phyloP scores from a whole-genome alignment of 2,113 vertebrate genomes.

The Lamprotornis superbus region DNA sequence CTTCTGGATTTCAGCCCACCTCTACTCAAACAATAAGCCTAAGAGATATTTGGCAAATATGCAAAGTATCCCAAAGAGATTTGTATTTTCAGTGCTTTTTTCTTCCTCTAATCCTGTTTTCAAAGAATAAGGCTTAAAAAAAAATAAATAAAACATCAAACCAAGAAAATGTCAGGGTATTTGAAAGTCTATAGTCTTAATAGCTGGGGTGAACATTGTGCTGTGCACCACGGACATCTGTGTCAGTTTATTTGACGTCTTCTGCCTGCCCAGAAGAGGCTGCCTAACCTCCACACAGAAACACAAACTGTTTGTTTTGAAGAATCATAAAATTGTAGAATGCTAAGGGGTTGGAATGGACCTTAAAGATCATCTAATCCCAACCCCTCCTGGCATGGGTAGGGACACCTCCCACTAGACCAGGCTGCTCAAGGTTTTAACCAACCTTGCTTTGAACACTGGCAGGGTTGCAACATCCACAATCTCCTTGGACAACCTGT shows the following conservation, averaged over 20 bases:
- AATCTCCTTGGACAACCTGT: neutral
- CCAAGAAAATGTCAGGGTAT: neutral
- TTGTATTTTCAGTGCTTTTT: neutral
- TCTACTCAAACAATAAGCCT: neutral
- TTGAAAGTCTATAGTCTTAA: neutral
- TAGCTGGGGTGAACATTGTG: neutral
- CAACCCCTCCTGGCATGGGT: neutral
- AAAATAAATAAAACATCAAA: neutral
- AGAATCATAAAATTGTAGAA: neutral
- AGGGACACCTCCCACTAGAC: neutral
- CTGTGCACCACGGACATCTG: neutral
- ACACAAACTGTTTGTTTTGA: neutral
- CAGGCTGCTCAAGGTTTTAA: neutral
- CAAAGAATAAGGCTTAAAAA: neutral
- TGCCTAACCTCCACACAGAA: neutral
- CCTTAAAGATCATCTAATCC: neutral
- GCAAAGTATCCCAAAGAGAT: neutral
- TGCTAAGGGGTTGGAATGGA: neutral
- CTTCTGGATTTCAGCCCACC: neutral
- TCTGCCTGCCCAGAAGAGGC: neutral
- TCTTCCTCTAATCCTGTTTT: neutral
- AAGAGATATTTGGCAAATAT: neutral
- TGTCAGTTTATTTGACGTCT: neutral
- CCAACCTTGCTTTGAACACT: neutral
- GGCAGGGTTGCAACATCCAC: accelerated